Base-by-base conservation (phyloP, 2,113 vertebrate genomes). In the Lota lota region DNA sequence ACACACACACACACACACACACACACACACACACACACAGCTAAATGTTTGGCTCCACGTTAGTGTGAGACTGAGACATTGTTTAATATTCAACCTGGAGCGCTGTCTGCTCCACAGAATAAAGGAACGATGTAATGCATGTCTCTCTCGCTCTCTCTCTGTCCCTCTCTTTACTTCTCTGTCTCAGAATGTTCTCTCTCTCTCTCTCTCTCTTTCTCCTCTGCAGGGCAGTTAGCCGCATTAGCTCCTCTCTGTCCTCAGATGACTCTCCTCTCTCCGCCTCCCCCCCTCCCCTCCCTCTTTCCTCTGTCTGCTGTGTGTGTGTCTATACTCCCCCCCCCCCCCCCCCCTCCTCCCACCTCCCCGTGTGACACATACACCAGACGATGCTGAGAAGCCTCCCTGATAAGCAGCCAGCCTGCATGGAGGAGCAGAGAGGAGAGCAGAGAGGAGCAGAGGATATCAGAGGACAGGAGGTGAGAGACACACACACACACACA, bases 381-480 rank as follows among this genome's bases (percentile, higher is more conserved):
- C 88, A 91, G 91, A 92, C 91, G 91, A 87, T 89, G 89, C 89
- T 85, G 88, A 89, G 91, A 91, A 22, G 40, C 88, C 88, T 85
- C 89, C 86, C 83, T 74, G 75, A 89, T 79, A 83, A 88, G 75
- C 82, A 72, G 78, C 77, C 74, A 72, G 59, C 84, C 86, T 81
- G 85, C 85, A 85, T 83, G 83, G 80, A 80, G 73, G 61, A 79
- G 59, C 40, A 47, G 40, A 47, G 74, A 19, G 47, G 57, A 33
- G 66, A 79, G 59, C 40, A 8, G 40, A 47, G 74, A 19, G 47
- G 57, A 33, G 66, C 78, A 79, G 78, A 77, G 79, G 61, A 65
- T 36, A 40, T 40, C 73, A 85, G 72, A 67, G 68, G 69, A 78
- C 67, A 89, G 77, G 69, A 86, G 83, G 83, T 84, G 78, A 86